Conservation (phyloP, 1,140 invertebrate genomes). For the Aphelinus certus region DNA sequence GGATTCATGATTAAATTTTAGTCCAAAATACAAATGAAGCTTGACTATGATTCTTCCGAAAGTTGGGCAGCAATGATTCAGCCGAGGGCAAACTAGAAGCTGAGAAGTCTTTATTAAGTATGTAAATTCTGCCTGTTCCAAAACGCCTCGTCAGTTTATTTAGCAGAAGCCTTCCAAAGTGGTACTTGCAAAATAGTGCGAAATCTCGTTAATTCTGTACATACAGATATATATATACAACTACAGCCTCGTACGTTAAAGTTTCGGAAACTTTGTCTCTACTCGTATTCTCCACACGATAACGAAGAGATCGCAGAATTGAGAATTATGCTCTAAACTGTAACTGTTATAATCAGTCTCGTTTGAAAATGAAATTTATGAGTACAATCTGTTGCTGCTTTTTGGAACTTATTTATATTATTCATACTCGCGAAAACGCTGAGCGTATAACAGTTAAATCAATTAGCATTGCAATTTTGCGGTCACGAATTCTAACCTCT, state of each 20-base stretch:
- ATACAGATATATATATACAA: background rate
- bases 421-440: too few species aligned
- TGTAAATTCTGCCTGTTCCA: slow-evolving; percentile 6
- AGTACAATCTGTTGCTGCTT: too few species aligned
- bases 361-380: too few species aligned
- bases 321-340: too few species aligned
- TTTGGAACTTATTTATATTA: too few species aligned
- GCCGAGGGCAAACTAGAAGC: background rate
- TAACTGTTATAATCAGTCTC: too few species aligned
- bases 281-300: too few species aligned
- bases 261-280: background rate
- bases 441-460: too few species aligned
- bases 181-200: background rate
- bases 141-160: background rate
- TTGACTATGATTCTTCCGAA: background rate
- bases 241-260: background rate
- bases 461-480: too few species aligned
- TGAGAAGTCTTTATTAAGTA: background rate
- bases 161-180: background rate
- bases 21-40: background rate
- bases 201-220: slow-evolving; percentile 2
- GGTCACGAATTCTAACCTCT: too few species aligned
- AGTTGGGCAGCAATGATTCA: background rate
- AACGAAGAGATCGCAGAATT: too few species aligned
- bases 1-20: too few species aligned